Base-by-base conservation (phyloP, 2,888 invertebrate genomes). In the Lacanobia oleracea region DNA sequence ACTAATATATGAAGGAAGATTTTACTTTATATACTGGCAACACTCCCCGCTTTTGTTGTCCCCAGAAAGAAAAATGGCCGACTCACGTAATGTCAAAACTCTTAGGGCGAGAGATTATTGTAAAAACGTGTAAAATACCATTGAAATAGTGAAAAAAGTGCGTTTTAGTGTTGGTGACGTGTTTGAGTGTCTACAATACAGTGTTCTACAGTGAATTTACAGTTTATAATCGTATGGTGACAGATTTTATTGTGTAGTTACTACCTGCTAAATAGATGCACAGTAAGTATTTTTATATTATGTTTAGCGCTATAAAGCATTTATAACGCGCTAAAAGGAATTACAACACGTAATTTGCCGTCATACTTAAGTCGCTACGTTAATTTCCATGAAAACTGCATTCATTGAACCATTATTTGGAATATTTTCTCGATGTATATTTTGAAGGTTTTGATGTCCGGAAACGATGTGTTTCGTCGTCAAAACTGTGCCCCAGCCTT, bases 51-150 rank as follows among this genome's bases (percentile, higher is more conserved):
- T 91, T 89, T 91, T 94, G 93, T 93, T 94, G 92, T 93, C 87
- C 84, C 81, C 79, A 84, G 86, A 91, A 91, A 92, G 88, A 94
- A 95, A 95, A 91, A 95, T 95, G 95, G 95, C 95, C 88, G 94
- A 91, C 89, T 87, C 88, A 88, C 85, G 85, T 91, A 93, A 93
- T 91, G 95, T 95, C 95, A 95, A 95, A 95, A 93, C 90, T 93
- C 84, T 79, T 86, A 87, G 91, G 91, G 90, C 90, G 90, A 93
- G 85, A 88, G 88, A 90, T 88, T 90, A 87, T 87, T 75, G 80
- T 86, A 87, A 91, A 93, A 94, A 94, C 93, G 93, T 93, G 92
- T 91, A 90, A 91, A 88, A 89, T 87, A 90, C 84, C 81, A 85
- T 79, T 84, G 79, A 89, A 90, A 89, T 88, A 83, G 77, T 85